Base-by-base conservation (phyloP, 2,113 vertebrate species). In the Anguilla rostrata region DNA sequence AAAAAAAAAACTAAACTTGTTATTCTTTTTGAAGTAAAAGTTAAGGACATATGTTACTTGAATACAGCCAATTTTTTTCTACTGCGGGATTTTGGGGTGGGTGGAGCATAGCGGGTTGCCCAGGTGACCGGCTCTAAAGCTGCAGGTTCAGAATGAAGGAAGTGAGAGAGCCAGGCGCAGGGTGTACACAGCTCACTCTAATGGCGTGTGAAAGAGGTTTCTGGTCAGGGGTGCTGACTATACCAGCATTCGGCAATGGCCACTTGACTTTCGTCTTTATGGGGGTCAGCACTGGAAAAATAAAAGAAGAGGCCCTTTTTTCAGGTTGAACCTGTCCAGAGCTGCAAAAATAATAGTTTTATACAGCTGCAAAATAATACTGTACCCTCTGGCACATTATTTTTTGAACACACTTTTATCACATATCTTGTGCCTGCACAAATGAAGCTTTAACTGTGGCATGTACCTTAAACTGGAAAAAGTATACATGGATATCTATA, bases 121-220 rank as follows among this genome's bases (percentile, higher is more conserved):
- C 20, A 34, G 43, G 20, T 83, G 20, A 12, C 49, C n/a, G 26
- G n/a, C 71, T 34, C 71, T 39, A 15, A 29, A 22, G 57, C 39
- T 39, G 34, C 53, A 16, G 41, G 66, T 85, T 16, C 84, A 39
- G 43, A 20, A 79, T 49, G 15, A 34, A 40, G 75, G 46, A 57
- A 39, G 7, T 26, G 20, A 78, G 46, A 78, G 26, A 15, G 49
- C 49, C 22, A 18, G 34, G 56, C 43, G 39, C n/a, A 81, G 46
- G 60, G 41, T 18, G 29, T n/a, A 66, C 78, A 43, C 9, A 20
- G 53, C 80, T 46, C 56, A 80, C 39, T 81, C 53, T 82, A 83
- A 86, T 75, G 85, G 60, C 18, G 41, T 60, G 46, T 86, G 80
- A 66, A 71, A 83, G 75, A 71, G 85, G 60, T 46, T 39, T 41